These are phyloP conservation scores for Myrmecophaga tridactyla DNA, from an alignment of 2,113 vertebrate genomes.

Conservation along the genomic window DNA sequence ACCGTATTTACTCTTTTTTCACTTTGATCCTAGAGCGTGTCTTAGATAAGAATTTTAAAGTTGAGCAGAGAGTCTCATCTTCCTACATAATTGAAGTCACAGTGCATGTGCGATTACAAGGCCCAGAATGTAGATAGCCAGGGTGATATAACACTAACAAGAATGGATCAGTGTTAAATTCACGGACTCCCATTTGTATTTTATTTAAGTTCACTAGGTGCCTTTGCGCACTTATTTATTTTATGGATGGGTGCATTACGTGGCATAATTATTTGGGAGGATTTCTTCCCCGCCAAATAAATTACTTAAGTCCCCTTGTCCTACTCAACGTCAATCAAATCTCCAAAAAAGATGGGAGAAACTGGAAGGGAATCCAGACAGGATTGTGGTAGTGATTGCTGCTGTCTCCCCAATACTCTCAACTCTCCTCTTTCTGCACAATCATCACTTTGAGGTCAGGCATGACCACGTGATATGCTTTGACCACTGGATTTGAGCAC, in stretches of 20 bases:
- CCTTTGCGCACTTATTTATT: not conserved
- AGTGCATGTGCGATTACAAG: not conserved
- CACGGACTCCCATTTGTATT: not conserved
- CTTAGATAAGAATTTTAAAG: slow-evolving; percentile 8
- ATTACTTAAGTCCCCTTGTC: not conserved
- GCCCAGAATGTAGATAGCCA: not conserved
- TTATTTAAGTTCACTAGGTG: not conserved
- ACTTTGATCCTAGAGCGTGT: not conserved
- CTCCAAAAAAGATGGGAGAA: not conserved
- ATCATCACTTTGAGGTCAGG: not conserved
- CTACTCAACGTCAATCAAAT: not conserved
- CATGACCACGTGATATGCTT: not conserved
- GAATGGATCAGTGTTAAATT: not conserved
- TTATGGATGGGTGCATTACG: not conserved
- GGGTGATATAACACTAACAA: not conserved
- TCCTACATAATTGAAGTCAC: not conserved
- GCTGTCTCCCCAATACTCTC: not conserved
- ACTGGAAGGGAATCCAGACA: not conserved
- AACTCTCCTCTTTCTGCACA: not conserved
- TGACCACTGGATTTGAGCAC: not conserved
- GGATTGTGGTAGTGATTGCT: not conserved
- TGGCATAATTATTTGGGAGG: not conserved
- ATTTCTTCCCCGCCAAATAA: not conserved
- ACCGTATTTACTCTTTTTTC: not conserved
- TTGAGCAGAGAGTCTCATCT: not conserved